Percentiles rank a stretch among this genome's conserved stretches.
These are phyloP conservation scores for Dryadula phaetusa DNA, from an alignment of 2,888 invertebrate genomes.

Conservation along the genomic window DNA sequence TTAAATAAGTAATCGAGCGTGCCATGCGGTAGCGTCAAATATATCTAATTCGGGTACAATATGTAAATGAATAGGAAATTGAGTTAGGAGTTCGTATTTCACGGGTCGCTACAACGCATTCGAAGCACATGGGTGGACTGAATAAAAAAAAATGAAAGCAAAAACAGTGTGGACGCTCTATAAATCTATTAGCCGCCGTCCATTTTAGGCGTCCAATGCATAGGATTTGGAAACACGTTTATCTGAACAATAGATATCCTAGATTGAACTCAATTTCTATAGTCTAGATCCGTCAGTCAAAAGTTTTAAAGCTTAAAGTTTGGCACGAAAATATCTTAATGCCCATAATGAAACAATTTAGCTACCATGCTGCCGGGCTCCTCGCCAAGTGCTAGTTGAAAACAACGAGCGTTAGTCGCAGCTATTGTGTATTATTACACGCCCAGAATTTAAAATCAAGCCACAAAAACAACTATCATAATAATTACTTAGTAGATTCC, in stretches of 20 bases:
- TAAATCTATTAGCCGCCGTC: conserved; percentile 17
- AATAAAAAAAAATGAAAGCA: conserved; percentile 3
- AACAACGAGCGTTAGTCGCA: neutral
- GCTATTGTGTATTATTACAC: neutral
- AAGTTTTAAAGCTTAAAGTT: neutral
- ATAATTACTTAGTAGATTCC: neutral
- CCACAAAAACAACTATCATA: neutral
- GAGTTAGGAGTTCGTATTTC: conserved; percentile 16
- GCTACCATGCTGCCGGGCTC: conserved; percentile 8
- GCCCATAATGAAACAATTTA: conserved; percentile 13
- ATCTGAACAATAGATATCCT: neutral
- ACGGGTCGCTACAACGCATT: conserved; percentile 5
- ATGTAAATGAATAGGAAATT: conserved; percentile 17
- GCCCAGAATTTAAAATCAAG: neutral
- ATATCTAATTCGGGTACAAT: neutral
- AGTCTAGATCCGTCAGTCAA: neutral
- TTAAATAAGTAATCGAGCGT: neutral
- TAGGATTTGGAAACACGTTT: conserved; percentile 20
- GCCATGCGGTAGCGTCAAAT: neutral
- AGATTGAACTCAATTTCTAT: neutral
- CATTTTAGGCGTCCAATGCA: conserved; percentile 10
- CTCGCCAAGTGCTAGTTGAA: conserved; percentile 18
- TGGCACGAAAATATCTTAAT: conserved; percentile 19
- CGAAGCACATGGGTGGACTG: neutral
- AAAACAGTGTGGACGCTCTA: neutral